phyloP scores from a whole-genome alignment of 2,888 invertebrate species.

The Lordiphosa fenestrarum region DNA sequence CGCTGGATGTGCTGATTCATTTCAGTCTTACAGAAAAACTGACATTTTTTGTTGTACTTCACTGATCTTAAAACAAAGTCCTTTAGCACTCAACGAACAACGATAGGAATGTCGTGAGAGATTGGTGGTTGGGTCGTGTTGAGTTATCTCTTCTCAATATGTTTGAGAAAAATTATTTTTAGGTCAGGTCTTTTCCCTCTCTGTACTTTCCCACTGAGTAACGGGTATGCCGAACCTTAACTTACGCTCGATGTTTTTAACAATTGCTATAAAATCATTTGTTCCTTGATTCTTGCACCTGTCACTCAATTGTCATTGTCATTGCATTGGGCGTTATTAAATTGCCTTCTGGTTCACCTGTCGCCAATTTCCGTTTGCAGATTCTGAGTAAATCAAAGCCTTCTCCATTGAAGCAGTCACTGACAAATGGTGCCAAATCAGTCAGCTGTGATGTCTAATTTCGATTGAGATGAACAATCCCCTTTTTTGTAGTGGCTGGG shows the following conservation, averaged over 20 bases:
- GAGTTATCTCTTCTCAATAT: too few relatives aligned
- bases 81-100: too few relatives aligned
- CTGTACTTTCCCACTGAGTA: too few relatives aligned
- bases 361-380: slow-evolving; percentile 34
- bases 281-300: slow-evolving; percentile 26
- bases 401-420: slow-evolving; percentile 2
- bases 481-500: slow-evolving; percentile 18
- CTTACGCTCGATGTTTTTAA: background rate
- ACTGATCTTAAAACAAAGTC: too few relatives aligned
- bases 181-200: too few relatives aligned
- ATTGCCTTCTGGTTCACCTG: slow-evolving; percentile 58
- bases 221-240: too few relatives aligned
- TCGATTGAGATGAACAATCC: slow-evolving; percentile 1
- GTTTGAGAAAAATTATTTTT: too few relatives aligned
- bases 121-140: too few relatives aligned
- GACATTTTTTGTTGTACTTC: too few relatives aligned
- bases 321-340: slow-evolving; percentile 44
- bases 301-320: slow-evolving; percentile 15
- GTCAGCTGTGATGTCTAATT: slow-evolving; percentile 18
- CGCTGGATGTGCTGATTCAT: too few relatives aligned
- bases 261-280: background rate
- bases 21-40: too few relatives aligned
- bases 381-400: slow-evolving; percentile 12
- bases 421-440: slow-evolving; percentile 49
- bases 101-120: too few relatives aligned